Evolutionary conservation across 2,797 vertebrate species (phyloP), one percentile per base, ranked within the genome.

Genomic region (Eutrigla gurnardus): DNA sequence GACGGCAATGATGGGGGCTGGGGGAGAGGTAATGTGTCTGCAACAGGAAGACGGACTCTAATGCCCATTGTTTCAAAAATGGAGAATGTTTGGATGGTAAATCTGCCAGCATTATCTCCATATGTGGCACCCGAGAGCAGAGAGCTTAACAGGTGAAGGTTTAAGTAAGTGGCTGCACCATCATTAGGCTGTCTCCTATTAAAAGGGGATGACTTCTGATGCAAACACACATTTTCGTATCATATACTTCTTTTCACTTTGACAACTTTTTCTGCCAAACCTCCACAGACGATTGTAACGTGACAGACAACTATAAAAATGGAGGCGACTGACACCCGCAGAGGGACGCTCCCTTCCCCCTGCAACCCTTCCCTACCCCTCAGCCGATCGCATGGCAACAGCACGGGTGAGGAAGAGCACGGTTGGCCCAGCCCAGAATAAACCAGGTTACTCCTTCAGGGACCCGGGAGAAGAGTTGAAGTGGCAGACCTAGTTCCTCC

Each of bases 371-470:
- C 65, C 55, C 40, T 75, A 66, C 53, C 25, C 32, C 37, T 80
- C 68, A 33, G 57, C 65, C 74, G 59, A 35, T 75, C 58, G 88
- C 91, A 87, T 90, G 80, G 90, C 88, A 93, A 91, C 90, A 90
- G 88, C 53, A 37, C 0, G 82, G 80, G 82, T 80, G 81, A 87
- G 63, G 79, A 82, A 14, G 78, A 83, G 78, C 77, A 72, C 0
- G 64, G 65, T 75, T 79, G 87, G 85, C 78, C 85, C 78, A 71
- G 85, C 84, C 87, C 73, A 88, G 83, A 90, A 91, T 89, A 92
- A 92, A 92, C 86, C 93, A 93, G 92, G 92, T 92, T 93, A 91
- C 82, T 86, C 75, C 91, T 91, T 89, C 77, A 73, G 92, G 92
- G 90, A 93, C 79, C 10, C 64, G n/a, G 77, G 59, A 65, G 86